Evolutionary conservation across 2,797 vertebrate genomes (phyloP).

Genomic region (Lepilemur ruficaudatus): DNA sequence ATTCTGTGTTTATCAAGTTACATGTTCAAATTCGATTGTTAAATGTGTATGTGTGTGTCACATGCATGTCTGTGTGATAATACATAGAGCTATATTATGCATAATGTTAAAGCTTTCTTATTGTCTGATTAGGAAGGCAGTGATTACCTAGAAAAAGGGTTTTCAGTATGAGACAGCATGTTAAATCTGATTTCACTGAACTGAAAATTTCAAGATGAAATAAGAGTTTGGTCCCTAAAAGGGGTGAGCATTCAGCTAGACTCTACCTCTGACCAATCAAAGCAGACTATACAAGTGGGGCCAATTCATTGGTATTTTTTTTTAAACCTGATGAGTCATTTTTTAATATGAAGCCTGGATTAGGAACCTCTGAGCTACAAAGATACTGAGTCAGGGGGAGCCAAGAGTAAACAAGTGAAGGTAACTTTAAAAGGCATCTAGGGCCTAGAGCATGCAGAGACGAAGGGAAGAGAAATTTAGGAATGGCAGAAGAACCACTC

Average conservation of each 20-base stretch:
- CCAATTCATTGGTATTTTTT: neutral
- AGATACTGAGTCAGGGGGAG: neutral
- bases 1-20: constrained; percentile 11
- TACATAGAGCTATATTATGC: neutral
- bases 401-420: neutral
- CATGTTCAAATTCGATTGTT: neutral
- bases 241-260: neutral
- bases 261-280: neutral
- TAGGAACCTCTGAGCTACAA: neutral
- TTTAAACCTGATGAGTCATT: neutral
- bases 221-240: neutral
- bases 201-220: neutral
- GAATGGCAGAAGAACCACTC: neutral
- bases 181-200: neutral
- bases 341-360: neutral
- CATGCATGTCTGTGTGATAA: neutral
- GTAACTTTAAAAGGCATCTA: neutral
- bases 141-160: neutral
- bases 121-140: neutral
- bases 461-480: neutral
- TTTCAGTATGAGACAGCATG: neutral
- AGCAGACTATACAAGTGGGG: neutral
- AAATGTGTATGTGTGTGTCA: neutral
- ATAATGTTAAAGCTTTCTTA: constrained; percentile 8
- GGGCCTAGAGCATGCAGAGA: neutral